Evolutionary conservation across 2,797 vertebrate genomes (phyloP), one percentile per base, ranked within the genome.

Genomic region (Typhlichthys eigenmanni): DNA sequence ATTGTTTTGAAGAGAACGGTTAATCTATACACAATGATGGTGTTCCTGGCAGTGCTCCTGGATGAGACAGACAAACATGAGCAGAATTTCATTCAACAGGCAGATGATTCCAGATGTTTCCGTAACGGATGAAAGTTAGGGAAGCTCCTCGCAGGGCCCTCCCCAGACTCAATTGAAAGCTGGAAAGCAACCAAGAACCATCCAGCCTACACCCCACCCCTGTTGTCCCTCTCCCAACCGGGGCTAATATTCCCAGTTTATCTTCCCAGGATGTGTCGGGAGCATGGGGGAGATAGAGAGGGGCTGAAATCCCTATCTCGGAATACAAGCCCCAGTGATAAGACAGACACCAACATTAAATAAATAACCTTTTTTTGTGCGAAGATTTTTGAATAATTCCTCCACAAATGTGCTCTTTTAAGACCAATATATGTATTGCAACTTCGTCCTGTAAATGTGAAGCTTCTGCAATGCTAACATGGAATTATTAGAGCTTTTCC

Each of bases 101-200:
- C 84, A 85, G 83, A 89, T 80, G 76, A 85, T 84, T 90, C 89
- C 91, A 93, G 91, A 92, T 92, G 92, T 90, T 93, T 93, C 92
- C 92, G 90, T 76, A 88, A 74, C 66, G 85, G 90, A 92, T 92
- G 82, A 89, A 89, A 87, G 84, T 69, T 85, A 58, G 74, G 85
- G 87, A 87, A 87, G 86, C 83, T 87, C 84, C 67, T 74, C 19
- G 0, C 80, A 75, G 75, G 64, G 71, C 47, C 71, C 72, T 64
- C 62, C 52, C 85, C 79, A 81, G 80, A 85, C 84, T 88, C 83
- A 82, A 84, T 71, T 78, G 67, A 80, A 63, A 64, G 61, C 69
- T 87, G 89, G 87, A 90, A 71, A 55, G 50, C 0, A 45, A 79
- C 88, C 87, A 89, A 80, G 85, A 87, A 71, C 81, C 82, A 64